Evolutionary conservation across 2,888 invertebrate species (phyloP), one percentile per base, ranked within the genome.

Genomic region (Cremastinae sp.): DNA sequence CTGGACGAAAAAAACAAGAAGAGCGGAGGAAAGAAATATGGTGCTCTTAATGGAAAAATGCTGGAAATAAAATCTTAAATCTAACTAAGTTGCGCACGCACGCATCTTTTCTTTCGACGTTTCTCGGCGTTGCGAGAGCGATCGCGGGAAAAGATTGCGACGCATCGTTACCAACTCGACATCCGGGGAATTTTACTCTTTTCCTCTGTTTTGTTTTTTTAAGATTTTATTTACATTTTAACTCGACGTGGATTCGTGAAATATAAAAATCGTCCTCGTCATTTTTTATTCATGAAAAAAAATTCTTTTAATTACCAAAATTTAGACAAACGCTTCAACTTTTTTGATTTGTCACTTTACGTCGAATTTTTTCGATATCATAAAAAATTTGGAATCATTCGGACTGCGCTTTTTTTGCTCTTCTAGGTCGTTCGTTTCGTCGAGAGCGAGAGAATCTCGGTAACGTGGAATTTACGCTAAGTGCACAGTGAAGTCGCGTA

Each of bases 391-490:
- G 58, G 61, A 51, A 79, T 51, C 55, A 74, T 62, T 74, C 69
- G 61, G 74, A 55, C 39, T 47, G 35, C 47, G 35, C 62, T 64
- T 12, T 39, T 58, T 69, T 76, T 53, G 78, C 77, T 68, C 73
- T 62, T 20, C 49, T 49, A 5, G 28, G 53, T 18, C 43, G 4
- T 59, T 28, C 18, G 53, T 14, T 37, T 35, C 45, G 14, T 37
- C 58, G 41, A 28, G 47, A 47, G 53, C 49, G 74, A 78, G 59
- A 58, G 68, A 69, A 59, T 59, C 75, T 75, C 68, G 74, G 75
- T 65, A 83, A 81, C 80, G 80, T 81, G 83, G 85, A 87, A 86
- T 87, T 86, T 83, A 86, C 83, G 83, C 83, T 84, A 85, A 86
- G 87, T 84, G 86, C 86, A 84, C 81, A 79, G 79, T 82, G 84